Conservation (phyloP, 2,797 vertebrate species). For the Gymnodraco acuticeps region DNA sequence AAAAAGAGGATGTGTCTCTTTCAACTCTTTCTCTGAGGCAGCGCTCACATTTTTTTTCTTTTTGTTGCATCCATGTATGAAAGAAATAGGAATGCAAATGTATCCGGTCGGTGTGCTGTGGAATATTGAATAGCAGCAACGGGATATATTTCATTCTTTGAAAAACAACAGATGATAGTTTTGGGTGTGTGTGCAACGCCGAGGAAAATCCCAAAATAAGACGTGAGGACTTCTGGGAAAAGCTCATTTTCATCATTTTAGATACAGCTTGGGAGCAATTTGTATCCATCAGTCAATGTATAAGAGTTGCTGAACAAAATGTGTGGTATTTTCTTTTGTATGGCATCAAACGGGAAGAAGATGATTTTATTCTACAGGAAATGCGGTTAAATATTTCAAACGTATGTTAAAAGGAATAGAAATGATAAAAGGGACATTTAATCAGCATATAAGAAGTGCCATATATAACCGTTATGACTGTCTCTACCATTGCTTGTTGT, state of each 20-base stretch:
- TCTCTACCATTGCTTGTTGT: too few species aligned
- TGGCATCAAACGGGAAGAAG: neutral
- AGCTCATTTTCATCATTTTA: too few species aligned
- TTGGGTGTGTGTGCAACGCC: neutral
- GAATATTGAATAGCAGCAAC: neutral
- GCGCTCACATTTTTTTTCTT: neutral
- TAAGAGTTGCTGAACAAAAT: neutral
- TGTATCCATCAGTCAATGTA: neutral
- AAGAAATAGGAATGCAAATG: neutral
- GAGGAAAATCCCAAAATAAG: too few species aligned
- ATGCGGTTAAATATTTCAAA: too few species aligned
- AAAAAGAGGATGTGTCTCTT: neutral
- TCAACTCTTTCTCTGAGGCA: neutral
- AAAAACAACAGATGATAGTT: neutral
- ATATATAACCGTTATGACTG: too few species aligned
- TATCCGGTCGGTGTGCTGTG: fast-evolving
- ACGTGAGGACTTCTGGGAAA: too few species aligned
- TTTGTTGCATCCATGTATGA: neutral
- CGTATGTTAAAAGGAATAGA: too few species aligned
- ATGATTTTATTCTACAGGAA: too few species aligned
- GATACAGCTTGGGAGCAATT: neutral
- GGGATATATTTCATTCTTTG: neutral
- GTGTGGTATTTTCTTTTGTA: neutral
- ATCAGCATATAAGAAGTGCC: too few species aligned
- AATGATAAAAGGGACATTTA: too few species aligned